phyloP scores from a whole-genome alignment of 53 echinoderm and acorn worm genomes.

The Echinometra lucunter region DNA sequence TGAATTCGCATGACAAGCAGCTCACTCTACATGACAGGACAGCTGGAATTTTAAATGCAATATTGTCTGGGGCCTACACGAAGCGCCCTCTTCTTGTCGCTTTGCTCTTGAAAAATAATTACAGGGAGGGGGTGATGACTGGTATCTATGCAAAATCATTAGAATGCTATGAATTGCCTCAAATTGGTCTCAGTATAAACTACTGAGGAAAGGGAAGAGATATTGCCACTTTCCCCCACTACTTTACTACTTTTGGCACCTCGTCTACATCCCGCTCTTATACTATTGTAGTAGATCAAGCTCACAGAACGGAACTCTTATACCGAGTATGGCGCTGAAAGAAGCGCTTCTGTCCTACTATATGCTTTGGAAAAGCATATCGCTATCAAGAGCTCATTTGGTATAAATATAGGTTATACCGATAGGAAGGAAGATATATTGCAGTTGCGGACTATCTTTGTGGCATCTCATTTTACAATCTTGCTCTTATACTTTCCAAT shows the following conservation, averaged over 20 bases:
- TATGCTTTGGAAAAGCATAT: too few species aligned
- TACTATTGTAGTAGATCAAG: too few species aligned
- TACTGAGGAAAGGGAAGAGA: too few species aligned
- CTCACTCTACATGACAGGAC: neutral
- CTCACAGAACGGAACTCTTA: too few species aligned
- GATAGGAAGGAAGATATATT: too few species aligned
- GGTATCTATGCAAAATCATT: too few species aligned
- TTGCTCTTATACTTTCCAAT: neutral
- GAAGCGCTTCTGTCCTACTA: too few species aligned
- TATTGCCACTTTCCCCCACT: too few species aligned
- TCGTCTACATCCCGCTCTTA: too few species aligned
- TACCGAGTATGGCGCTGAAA: too few species aligned
- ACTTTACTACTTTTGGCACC: too few species aligned
- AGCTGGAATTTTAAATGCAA: neutral
- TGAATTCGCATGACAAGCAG: neutral
- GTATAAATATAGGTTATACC: neutral
- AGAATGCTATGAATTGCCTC: neutral
- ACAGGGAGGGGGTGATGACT: neutral
- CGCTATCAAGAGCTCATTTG: neutral
- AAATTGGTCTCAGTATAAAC: neutral
- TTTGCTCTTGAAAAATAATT: neutral
- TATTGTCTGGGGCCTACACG: neutral
- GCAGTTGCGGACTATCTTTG: neutral
- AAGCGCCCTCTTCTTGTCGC: neutral
- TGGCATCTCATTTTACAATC: neutral